Evolutionary conservation across 2,888 invertebrate species (phyloP), one percentile per base, ranked within the genome.

Genomic region (Electrophaes corylata): DNA sequence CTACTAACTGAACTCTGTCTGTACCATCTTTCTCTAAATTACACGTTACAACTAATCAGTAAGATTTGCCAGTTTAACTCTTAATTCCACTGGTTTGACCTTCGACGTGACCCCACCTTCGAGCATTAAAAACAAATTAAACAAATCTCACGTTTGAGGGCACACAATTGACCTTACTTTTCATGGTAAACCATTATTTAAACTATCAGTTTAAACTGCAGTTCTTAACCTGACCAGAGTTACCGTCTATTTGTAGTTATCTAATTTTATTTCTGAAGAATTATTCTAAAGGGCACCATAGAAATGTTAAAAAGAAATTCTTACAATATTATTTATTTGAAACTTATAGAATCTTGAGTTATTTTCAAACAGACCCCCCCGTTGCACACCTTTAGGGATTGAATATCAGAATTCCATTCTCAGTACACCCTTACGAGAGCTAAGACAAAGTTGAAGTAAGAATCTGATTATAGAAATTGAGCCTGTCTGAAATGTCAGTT

Each of bases 141-240:
- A 49, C 44, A 39, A 51, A 55, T 50, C 55, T 33, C 39, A 52
- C 55, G 60, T 48, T 10, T 8, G 50, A 60, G 63, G 61, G 57
- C 56, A 40, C 46, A 47, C 62, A 60, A 55, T 62, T 65, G 65
- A 62, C 62, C 60, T 60, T 41, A 56, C 35, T 50, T 61, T 50
- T 52, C 44, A 41, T 64, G 26, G 57, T 44, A 20, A 44, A 35
- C 44, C 37, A 59, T 47, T 47, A 55, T 26, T 37, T 40, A 54
- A 50, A 55, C 50, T 55, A 55, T 51, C 47, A 14, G 47, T 60
- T 60, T 51, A 47, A 50, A 55, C 51, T 52, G 26, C 40, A 10
- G 45, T 52, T 55, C 57, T 56, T 60, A 57, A 59, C 63, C 61
- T 55, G 41, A 11, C 46, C 31, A 12, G 2, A 8, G 44, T 29